Evolutionary conservation across 2,888 invertebrate genomes (phyloP), one percentile per base, ranked within the genome.

Genomic region (Molanna angustata): DNA sequence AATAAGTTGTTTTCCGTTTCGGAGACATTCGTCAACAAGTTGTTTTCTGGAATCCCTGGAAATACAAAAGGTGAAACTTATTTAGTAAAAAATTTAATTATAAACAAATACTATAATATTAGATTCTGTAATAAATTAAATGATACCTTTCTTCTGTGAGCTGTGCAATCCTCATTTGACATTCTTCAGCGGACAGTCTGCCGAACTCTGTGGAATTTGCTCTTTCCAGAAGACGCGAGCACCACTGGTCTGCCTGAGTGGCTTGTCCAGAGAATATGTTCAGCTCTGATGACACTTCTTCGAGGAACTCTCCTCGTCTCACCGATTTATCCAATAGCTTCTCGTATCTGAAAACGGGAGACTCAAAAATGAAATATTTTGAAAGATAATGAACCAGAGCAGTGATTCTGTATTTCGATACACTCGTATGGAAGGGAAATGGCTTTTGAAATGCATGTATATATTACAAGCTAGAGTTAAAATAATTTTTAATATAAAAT

Each of bases 301-400:
- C 88, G 2, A 96, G 73, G 72, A 92, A 88, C 61, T 88, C 88
- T 3, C 86, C 86, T 49, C 94, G 86, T 56, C 86, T 86, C 33
- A 81, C 70, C 0, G 88, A 86, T 60, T 88, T 86, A 60, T 93
- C 91, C 42, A 88, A 79, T 0, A 95, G 76, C 64, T 91, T 93
- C 62, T 93, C 92, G 70, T 91, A 96, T 67, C 93, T 85, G 59
- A 65, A 63, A 63, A n/a, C 14, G 20, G n/a, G 22, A n/a, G 27
- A 6, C n/a, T 20, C 16, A 11, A 27, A 27, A 27, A 27, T n/a
- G n/a, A n/a, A n/a, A n/a, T n/a, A n/a, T n/a, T n/a, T n/a, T n/a
- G n/a, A n/a, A n/a, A n/a, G n/a, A n/a, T n/a, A 14, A 13, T 7
- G 19, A 14, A 4, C n/a, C n/a, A n/a, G n/a, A n/a, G n/a, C n/a